Evolutionary conservation across 2,113 vertebrate species (phyloP).

Genomic region (Salvator merianae): DNA sequence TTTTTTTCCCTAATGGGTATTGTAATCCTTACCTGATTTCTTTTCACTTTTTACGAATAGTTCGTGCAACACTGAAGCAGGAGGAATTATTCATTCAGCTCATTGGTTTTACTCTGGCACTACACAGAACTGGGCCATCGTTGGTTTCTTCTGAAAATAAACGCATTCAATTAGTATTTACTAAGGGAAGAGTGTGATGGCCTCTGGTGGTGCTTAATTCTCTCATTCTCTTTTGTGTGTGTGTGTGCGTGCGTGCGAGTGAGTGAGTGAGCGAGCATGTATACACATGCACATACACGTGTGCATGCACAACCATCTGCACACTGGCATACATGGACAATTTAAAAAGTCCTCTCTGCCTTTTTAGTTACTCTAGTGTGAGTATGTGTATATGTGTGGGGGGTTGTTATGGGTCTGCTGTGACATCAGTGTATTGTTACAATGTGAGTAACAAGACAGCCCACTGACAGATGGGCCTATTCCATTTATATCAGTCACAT

Average conservation of each 20-base stretch:
- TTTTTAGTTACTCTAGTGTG: slow-evolving; percentile 26
- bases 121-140: neutral
- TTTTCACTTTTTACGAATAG: neutral
- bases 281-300: neutral
- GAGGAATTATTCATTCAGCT: neutral
- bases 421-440: slow-evolving; percentile 40
- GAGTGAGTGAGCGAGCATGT: too few species aligned
- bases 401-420: slow-evolving; percentile 30
- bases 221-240: too few species aligned
- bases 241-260: neutral
- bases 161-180: slow-evolving; percentile 36
- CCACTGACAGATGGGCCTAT: slow-evolving; percentile 38
- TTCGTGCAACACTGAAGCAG: neutral
- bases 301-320: neutral
- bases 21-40: neutral
- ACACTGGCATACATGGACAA: neutral
- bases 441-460: slow-evolving; percentile 51
- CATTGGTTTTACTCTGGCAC: neutral
- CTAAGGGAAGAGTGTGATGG: slow-evolving; percentile 51
- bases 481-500: neutral
- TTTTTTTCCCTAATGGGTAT: neutral
- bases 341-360: neutral
- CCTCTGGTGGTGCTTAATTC: slow-evolving; percentile 39
- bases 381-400: slow-evolving; percentile 10
- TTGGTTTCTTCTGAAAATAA: neutral